phyloP scores from a whole-genome alignment of 2,888 invertebrate genomes.

The Zaprionus bogoriensis region DNA sequence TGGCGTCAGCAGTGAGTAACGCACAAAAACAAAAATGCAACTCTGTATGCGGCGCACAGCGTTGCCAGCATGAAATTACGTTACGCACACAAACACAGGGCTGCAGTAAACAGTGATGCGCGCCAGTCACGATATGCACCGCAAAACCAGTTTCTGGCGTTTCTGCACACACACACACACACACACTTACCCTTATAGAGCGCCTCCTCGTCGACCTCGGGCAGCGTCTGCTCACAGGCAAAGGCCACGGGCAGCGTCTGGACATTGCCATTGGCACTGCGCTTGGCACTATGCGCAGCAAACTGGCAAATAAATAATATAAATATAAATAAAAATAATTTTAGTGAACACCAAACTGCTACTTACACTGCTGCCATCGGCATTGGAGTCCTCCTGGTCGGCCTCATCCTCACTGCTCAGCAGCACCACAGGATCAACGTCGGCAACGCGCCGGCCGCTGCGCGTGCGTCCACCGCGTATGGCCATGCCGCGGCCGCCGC shows the following conservation, averaged over 20 bases:
- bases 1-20: not conserved
- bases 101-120: constrained; percentile 1
- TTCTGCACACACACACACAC: too few relatives aligned
- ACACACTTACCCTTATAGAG: constrained; percentile 76
- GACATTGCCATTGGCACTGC: constrained; percentile 41
- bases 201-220: constrained; percentile 76
- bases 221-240: constrained; percentile 78
- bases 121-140: not conserved
- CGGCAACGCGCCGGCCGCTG: constrained; percentile 84
- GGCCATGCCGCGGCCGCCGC: constrained; percentile 67
- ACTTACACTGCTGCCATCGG: constrained; percentile 68
- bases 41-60: not conserved
- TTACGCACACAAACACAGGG: constrained; percentile 38
- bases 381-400: constrained; percentile 80
- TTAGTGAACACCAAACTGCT: not conserved
- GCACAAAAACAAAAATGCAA: too few relatives aligned
- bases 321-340: not conserved
- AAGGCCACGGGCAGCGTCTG: constrained; percentile 65
- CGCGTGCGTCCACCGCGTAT: constrained; percentile 81
- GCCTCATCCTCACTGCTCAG: constrained; percentile 89
- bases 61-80: constrained; percentile 55
- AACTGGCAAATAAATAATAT: constrained; percentile 14
- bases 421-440: constrained; percentile 87
- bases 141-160: not conserved
- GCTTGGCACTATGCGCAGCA: constrained; percentile 42